phyloP scores from a whole-genome alignment of 2,888 invertebrate species.

The Nesidiocoris tenuis region DNA sequence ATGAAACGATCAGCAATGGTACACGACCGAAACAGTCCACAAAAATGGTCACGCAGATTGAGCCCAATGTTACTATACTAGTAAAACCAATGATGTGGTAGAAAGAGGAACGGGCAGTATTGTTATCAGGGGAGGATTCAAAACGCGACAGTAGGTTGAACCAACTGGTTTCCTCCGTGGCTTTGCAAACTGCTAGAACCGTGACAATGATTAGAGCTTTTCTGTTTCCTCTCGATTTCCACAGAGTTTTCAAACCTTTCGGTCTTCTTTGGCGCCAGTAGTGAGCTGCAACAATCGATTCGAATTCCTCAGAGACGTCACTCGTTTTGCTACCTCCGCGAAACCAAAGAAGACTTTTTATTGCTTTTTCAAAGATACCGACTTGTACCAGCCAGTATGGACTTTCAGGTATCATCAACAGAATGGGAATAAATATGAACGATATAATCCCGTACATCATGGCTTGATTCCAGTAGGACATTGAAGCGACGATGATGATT shows the following conservation, averaged over 20 bases:
- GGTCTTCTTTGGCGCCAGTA: conserved; percentile 46
- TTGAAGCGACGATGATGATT: conserved; percentile 63
- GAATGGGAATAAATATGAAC: conserved; percentile 58
- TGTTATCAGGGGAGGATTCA: conserved; percentile 46
- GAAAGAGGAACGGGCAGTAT: conserved; percentile 12
- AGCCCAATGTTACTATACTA: conserved; percentile 40
- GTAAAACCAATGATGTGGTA: conserved; percentile 45
- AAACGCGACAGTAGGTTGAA: no score
- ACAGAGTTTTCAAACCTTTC: conserved; percentile 40
- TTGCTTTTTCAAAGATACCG: conserved; percentile 60
- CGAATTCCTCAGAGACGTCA: conserved; percentile 57
- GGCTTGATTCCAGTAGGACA: conserved; percentile 60
- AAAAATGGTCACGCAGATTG: conserved; percentile 8
- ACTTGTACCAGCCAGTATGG: conserved; percentile 62
- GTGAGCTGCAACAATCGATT: conserved; percentile 33
- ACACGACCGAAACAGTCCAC: conserved; percentile 48
- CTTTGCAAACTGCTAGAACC: conserved; percentile 43
- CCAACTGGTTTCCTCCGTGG: conserved; percentile 47
- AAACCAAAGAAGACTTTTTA: conserved; percentile 61
- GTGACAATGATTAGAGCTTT: conserved; percentile 48
- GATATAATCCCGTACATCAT: conserved; percentile 62
- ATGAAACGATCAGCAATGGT: conserved; percentile 47
- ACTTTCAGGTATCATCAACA: conserved; percentile 69
- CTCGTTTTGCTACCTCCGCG: conserved; percentile 61
- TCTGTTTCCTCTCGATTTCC: conserved; percentile 44